Evolutionary conservation across 2,113 vertebrate genomes (phyloP).

Genomic region (Solenodon paradoxus): DNA sequence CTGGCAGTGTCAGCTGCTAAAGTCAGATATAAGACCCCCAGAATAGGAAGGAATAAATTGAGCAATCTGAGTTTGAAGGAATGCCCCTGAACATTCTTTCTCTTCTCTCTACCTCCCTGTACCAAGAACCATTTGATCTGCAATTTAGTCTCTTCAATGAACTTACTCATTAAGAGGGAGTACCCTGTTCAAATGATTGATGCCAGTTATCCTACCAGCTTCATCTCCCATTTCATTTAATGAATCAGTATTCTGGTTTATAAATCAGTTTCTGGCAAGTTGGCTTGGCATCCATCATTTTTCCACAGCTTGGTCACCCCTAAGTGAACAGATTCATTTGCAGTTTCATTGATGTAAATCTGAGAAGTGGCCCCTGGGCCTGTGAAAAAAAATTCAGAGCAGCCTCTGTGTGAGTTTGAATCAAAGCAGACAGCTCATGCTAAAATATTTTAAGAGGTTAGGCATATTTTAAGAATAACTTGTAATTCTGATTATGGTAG

Average conservation of each 20-base stretch:
- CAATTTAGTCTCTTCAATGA: slow-evolving; percentile 37
- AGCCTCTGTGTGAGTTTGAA: slow-evolving; percentile 28
- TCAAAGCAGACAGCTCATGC: neutral
- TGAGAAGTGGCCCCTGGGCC: neutral
- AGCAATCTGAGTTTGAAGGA: neutral
- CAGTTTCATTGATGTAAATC: slow-evolving; percentile 46
- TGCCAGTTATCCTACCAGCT: slow-evolving; percentile 56
- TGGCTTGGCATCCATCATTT: slow-evolving; percentile 56
- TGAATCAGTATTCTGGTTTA: slow-evolving; percentile 62
- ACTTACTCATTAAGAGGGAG: slow-evolving; percentile 54
- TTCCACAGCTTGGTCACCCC: neutral
- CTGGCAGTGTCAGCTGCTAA: neutral
- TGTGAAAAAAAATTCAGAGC: slow-evolving; percentile 27
- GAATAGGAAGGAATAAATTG: neutral
- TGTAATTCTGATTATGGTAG: neutral
- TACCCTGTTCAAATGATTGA: slow-evolving; percentile 61
- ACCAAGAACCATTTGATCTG: neutral
- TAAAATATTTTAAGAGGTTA: slow-evolving; percentile 39
- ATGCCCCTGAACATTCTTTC: neutral
- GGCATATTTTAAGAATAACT: slow-evolving; percentile 21
- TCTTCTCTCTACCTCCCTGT: neutral
- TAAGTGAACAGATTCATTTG: slow-evolving; percentile 55
- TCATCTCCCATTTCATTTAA: slow-evolving; percentile 63
- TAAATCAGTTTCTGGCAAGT: slow-evolving; percentile 63
- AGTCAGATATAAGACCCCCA: neutral